Percentiles rank a stretch among this genome's conserved stretches.
Evolutionary conservation across 1,140 invertebrate species (phyloP).

Genomic region (Caenorhabditis inopinata): DNA sequence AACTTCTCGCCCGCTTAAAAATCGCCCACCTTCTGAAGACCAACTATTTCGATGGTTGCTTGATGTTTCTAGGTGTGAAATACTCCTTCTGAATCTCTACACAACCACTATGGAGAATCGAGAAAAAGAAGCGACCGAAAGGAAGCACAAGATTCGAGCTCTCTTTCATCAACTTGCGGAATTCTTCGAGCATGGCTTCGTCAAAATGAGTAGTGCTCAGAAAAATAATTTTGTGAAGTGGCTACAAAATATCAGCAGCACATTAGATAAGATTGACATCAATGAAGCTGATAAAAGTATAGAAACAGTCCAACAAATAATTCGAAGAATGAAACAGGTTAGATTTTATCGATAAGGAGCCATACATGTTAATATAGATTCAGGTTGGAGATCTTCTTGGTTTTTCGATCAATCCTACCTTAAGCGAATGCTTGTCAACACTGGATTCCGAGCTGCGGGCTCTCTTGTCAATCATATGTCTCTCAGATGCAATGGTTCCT

Average conservation of each 20-base stretch:
- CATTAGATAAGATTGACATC: not conserved
- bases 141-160: not conserved
- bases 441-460: not conserved
- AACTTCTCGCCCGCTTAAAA: not conserved
- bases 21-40: not conserved
- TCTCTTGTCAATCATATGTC: not conserved
- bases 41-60: conserved; percentile 9
- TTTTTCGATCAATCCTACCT: not conserved
- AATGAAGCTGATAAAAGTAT: not conserved
- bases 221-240: not conserved
- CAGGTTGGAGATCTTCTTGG: not conserved
- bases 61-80: not conserved
- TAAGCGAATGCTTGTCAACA: not conserved
- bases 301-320: not conserved
- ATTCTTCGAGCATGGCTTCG: conserved; percentile 6
- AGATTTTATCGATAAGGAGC: no score
- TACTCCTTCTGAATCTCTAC: not conserved
- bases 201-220: not conserved
- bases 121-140: not conserved
- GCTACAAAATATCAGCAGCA: not conserved
- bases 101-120: not conserved
- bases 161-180: not conserved
- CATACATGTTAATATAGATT: no score
- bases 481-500: not conserved
- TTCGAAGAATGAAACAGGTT: not conserved